phyloP scores from a whole-genome alignment of 2,888 invertebrate species.

The Caenorhabditis japonica region DNA sequence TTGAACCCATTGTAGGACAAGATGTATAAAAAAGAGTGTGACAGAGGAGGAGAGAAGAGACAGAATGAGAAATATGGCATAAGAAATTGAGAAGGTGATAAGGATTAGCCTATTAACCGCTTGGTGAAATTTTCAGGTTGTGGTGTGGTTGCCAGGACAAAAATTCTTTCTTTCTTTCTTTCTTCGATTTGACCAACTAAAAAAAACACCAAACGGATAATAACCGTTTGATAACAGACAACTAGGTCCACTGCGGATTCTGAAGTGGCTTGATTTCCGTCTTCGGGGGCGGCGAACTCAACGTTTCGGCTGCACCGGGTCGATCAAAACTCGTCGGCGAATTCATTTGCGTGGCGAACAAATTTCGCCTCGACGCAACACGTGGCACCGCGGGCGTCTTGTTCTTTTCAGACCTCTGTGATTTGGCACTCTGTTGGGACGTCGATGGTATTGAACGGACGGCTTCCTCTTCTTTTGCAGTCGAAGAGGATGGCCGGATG shows the following conservation, averaged over 20 bases:
- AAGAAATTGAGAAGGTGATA: neutral
- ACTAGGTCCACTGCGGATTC: neutral
- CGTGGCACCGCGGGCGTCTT: conserved; percentile 2
- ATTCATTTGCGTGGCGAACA: neutral
- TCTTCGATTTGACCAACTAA: too few relatives aligned
- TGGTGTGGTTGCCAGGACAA: neutral
- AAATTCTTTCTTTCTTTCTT: too few relatives aligned
- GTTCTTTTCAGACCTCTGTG: neutral
- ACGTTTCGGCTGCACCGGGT: too few relatives aligned
- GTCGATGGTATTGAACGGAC: too few relatives aligned
- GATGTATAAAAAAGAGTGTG: neutral
- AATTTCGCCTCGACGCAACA: neutral
- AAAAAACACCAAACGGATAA: neutral
- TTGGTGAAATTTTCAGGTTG: neutral
- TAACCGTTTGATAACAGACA: neutral
- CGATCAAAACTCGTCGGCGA: conserved; percentile 12
- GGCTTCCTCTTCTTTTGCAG: too few relatives aligned
- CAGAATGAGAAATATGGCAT: conserved; percentile 14
- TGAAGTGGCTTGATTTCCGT: neutral
- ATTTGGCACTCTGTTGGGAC: too few relatives aligned
- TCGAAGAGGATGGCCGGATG: too few relatives aligned
- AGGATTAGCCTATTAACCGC: neutral
- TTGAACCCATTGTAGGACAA: conserved; percentile 5
- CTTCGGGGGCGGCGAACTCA: conserved; percentile 1
- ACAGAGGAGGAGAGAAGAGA: neutral